A percentile compares a stretch with the other conserved stretches of the same genome.
Evolutionary conservation across 2,888 invertebrate genomes (phyloP).

Genomic region (Boloria euphrosyne): DNA sequence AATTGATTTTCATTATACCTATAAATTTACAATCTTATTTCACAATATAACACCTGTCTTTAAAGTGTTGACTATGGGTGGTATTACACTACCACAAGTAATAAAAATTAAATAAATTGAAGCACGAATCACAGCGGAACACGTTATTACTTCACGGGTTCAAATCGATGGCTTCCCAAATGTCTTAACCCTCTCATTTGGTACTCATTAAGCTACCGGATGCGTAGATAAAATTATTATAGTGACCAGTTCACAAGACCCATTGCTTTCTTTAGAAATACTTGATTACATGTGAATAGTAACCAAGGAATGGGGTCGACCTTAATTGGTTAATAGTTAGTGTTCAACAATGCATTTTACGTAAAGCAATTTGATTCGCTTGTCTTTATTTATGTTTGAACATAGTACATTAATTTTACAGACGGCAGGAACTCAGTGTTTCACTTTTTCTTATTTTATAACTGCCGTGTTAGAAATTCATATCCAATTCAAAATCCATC

Average conservation of each 20-base stretch:
- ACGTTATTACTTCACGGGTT: slow-evolving; percentile 72
- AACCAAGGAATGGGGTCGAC: slow-evolving; percentile 38
- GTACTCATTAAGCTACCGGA: slow-evolving; percentile 76
- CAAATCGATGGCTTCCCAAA: slow-evolving; percentile 71
- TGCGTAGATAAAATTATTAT: slow-evolving; percentile 67
- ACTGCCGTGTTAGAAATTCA: too few relatives aligned
- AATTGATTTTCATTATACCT: too few relatives aligned
- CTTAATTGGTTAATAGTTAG: slow-evolving; percentile 38
- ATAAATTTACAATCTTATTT: too few relatives aligned
- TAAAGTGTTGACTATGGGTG: too few relatives aligned
- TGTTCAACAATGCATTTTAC: slow-evolving; percentile 52
- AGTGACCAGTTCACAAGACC: slow-evolving; percentile 65
- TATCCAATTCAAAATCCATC: too few relatives aligned
- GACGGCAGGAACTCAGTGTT: too few relatives aligned
- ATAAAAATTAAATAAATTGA: slow-evolving; percentile 35
- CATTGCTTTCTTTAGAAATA: slow-evolving; percentile 54
- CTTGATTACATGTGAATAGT: slow-evolving; percentile 30
- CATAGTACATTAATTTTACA: too few relatives aligned
- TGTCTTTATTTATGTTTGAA: slow-evolving; percentile 28
- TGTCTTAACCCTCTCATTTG: slow-evolving; percentile 73
- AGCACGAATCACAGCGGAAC: slow-evolving; percentile 59
- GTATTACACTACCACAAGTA: neutral
- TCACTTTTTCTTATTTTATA: too few relatives aligned
- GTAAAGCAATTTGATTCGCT: slow-evolving; percentile 33
- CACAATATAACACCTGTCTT: too few relatives aligned